phyloP scores from a whole-genome alignment of 2,888 invertebrate species.

The Timema podura region DNA sequence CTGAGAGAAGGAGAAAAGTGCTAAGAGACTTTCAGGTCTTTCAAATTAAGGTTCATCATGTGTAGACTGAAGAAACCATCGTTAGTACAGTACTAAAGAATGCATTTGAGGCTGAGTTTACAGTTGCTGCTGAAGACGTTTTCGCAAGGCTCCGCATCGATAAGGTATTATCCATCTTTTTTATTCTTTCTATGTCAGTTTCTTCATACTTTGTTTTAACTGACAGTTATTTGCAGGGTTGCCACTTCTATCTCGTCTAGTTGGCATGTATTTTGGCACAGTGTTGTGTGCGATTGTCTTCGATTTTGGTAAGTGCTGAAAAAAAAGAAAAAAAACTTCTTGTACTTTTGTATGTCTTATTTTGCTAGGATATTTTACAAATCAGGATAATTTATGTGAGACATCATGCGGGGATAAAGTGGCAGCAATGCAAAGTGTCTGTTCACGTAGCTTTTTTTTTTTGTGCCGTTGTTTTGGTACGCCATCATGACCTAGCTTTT shows the following conservation, averaged over 20 bases:
- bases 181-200: constrained; percentile 33
- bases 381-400: too few relatives aligned
- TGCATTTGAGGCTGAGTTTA: constrained; percentile 35
- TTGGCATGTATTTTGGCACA: constrained; percentile 22
- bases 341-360: too few relatives aligned
- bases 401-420: constrained; percentile 22
- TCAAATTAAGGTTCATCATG: constrained; percentile 28
- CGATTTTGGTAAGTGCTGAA: too few relatives aligned
- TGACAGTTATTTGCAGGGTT: constrained; percentile 30
- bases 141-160: constrained; percentile 22
- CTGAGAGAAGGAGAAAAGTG: too few relatives aligned
- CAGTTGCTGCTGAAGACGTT: constrained; percentile 31
- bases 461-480: constrained; percentile 27
- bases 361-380: too few relatives aligned
- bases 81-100: constrained; percentile 32
- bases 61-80: constrained; percentile 31
- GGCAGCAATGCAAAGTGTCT: constrained; percentile 31
- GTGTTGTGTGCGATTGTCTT: constrained; percentile 12
- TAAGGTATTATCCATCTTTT: constrained; percentile 34
- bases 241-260: constrained; percentile 28
- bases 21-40: too few relatives aligned
- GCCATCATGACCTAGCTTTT: constrained; percentile 22
- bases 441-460: constrained; percentile 26
- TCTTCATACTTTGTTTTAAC: constrained; percentile 26
- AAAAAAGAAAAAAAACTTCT: too few relatives aligned